These are phyloP conservation scores for Hymenochirus boettgeri DNA, from an alignment of 2,113 vertebrate genomes.

Conservation along the genomic window DNA sequence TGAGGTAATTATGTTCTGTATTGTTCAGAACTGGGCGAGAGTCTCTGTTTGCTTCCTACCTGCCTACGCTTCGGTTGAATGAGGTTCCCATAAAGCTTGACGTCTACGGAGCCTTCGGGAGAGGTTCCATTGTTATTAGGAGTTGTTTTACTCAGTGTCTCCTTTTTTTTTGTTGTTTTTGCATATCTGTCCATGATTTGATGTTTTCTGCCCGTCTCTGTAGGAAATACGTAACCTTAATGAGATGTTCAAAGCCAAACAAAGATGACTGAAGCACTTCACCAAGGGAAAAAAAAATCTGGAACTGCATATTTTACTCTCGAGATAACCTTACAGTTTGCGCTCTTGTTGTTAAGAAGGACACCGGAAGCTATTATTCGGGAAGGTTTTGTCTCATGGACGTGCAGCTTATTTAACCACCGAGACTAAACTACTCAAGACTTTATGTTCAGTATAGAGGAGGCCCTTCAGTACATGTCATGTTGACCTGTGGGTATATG, in stretches of 20 bases:
- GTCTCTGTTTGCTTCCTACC: slow-evolving; percentile 37
- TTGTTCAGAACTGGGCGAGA: neutral
- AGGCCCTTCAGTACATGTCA: too few relatives aligned
- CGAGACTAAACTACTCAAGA: too few relatives aligned
- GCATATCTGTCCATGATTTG: neutral
- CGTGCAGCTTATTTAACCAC: too few relatives aligned
- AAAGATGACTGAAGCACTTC: slow-evolving; percentile 19
- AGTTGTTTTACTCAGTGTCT: slow-evolving; percentile 13
- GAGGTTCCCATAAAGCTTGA: slow-evolving; percentile 45
- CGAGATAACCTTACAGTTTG: slow-evolving; percentile 14
- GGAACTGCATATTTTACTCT: slow-evolving; percentile 7
- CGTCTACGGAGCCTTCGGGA: neutral
- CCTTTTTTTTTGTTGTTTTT: too few relatives aligned
- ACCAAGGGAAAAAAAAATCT: slow-evolving; percentile 9
- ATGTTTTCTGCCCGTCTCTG: slow-evolving; percentile 9
- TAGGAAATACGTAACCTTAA: slow-evolving; percentile 15
- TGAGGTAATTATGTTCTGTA: neutral
- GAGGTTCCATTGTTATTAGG: slow-evolving; percentile 26
- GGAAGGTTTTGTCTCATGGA: too few relatives aligned
- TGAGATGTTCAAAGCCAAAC: slow-evolving; percentile 25
- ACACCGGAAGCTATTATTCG: neutral
- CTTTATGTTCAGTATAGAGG: too few relatives aligned
- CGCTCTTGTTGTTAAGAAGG: slow-evolving; percentile 14
- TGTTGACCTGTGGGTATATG: too few relatives aligned
- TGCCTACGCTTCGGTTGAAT: slow-evolving; percentile 47